Conservation (phyloP, 2,797 vertebrate species). For the Todus mexicanus region DNA sequence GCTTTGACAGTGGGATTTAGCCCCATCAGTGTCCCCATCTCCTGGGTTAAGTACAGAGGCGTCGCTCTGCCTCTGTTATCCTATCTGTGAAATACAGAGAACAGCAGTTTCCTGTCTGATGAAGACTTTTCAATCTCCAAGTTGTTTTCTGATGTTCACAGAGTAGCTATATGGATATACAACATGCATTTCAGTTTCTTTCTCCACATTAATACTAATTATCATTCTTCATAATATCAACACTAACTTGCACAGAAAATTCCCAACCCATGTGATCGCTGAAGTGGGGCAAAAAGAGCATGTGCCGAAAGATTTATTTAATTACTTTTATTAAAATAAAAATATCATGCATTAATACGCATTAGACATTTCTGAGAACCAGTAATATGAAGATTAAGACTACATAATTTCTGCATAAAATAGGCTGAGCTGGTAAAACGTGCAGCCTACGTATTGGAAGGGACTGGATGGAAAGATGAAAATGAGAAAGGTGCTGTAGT, state of each 20-base stretch:
- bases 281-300: neutral
- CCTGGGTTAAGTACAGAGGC: neutral
- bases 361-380: constrained; percentile 50
- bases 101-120: neutral
- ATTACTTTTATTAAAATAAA: constrained; percentile 59
- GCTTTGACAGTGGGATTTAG: neutral
- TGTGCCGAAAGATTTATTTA: neutral
- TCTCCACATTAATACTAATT: neutral
- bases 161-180: neutral
- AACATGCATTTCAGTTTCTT: neutral
- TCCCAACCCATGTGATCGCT: neutral
- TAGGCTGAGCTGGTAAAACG: constrained; percentile 33
- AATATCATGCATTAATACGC: constrained; percentile 36
- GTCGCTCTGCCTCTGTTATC: neutral
- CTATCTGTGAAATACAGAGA: neutral
- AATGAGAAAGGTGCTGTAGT: constrained; percentile 43
- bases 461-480: constrained; percentile 17
- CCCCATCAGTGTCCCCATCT: neutral
- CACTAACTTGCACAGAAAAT: neutral
- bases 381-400: constrained; percentile 57
- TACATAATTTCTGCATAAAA: constrained; percentile 47
- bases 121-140: neutral
- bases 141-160: neutral
- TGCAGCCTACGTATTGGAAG: neutral
- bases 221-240: neutral